Percentiles rank a stretch among this genome's conserved stretches.
These are phyloP conservation scores for Apodemus speciosus DNA, from an alignment of 2,113 vertebrate genomes.

Conservation along the genomic window DNA sequence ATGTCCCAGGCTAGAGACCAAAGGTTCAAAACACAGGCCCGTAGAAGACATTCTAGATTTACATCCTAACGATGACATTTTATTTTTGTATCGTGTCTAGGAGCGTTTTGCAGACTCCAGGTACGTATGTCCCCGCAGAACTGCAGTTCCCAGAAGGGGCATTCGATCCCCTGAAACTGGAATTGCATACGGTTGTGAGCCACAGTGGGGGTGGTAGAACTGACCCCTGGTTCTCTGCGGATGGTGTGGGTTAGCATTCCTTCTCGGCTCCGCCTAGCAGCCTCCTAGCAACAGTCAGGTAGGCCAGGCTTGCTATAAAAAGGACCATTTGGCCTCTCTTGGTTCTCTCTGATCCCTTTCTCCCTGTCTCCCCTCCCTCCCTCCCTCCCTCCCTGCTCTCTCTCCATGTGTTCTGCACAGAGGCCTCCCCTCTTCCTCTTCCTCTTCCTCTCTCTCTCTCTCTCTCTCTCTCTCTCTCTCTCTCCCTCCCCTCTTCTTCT, in stretches of 20 bases:
- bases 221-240: neutral
- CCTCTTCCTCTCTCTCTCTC: rapidly evolving
- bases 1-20: neutral
- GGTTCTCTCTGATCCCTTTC: too few species aligned
- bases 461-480: too few species aligned
- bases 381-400: too few species aligned
- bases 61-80: neutral
- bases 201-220: neutral
- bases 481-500: too few species aligned
- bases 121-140: neutral
- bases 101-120: neutral
- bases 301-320: too few species aligned
- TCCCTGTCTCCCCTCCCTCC: too few species aligned
- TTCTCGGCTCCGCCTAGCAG: too few species aligned
- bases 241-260: too few species aligned
- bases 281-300: too few species aligned
- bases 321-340: too few species aligned
- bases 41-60: neutral
- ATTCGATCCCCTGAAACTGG: neutral
- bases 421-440: too few species aligned
- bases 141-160: neutral
- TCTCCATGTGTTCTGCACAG: too few species aligned
- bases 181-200: neutral
- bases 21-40: neutral
- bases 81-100: neutral